Percentiles rank a stretch among this genome's conserved stretches.
Evolutionary conservation across 2,888 invertebrate species (phyloP).

Genomic region (Diaperis boleti): DNA sequence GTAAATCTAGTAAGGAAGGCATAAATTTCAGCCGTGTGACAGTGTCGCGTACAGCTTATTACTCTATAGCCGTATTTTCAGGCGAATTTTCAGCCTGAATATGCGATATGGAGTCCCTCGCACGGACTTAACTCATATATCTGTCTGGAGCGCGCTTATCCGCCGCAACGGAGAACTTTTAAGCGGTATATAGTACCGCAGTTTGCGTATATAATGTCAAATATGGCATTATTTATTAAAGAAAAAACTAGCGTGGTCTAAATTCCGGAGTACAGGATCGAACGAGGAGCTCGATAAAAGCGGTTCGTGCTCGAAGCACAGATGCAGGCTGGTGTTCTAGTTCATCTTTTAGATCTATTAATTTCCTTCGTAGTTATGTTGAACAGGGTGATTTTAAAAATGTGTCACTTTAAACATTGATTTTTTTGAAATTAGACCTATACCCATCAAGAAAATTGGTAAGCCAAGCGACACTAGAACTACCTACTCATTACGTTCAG

Average conservation of each 20-base stretch:
- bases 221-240: conserved; percentile 45
- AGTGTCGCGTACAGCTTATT: conserved; percentile 55
- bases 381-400: too few species aligned
- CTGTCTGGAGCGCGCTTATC: conserved; percentile 55
- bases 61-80: conserved; percentile 53
- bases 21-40: conserved; percentile 51
- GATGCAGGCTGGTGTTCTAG: not conserved
- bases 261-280: conserved; percentile 9
- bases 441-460: too few species aligned
- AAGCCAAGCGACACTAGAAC: too few species aligned
- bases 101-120: conserved; percentile 53
- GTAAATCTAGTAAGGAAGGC: conserved; percentile 21
- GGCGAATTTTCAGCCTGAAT: conserved; percentile 47
- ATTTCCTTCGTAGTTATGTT: too few species aligned
- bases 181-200: conserved; percentile 52
- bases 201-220: conserved; percentile 45
- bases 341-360: too few species aligned
- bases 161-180: conserved; percentile 53
- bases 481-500: too few species aligned
- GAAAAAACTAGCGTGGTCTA: conserved; percentile 28
- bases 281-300: conserved; percentile 1
- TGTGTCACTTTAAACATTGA: too few species aligned
- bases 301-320: not conserved
- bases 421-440: too few species aligned
- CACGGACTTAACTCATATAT: conserved; percentile 58